These are phyloP conservation scores for Drosophila tsacasi DNA, from an alignment of 1,140 invertebrate genomes.

Conservation along the genomic window DNA sequence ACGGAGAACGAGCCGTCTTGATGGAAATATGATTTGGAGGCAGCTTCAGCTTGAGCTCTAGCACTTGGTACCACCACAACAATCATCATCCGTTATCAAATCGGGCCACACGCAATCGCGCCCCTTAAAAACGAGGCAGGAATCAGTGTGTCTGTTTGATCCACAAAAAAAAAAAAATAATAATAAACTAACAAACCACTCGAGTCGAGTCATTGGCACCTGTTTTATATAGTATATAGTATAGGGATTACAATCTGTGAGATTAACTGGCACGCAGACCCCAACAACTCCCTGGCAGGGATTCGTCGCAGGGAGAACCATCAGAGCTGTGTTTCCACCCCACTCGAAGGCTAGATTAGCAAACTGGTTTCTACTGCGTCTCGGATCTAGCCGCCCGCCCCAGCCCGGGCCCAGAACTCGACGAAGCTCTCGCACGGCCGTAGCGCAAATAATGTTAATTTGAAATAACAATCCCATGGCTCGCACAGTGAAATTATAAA, in stretches of 20 bases:
- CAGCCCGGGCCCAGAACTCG: constrained; percentile 6
- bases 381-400: constrained; percentile 7
- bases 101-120: constrained; percentile 20
- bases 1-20: constrained; percentile 16
- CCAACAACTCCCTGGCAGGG: too few relatives aligned
- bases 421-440: constrained; percentile 13
- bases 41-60: neutral
- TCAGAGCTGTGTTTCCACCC: constrained; percentile 9
- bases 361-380: constrained; percentile 51
- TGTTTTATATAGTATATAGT: neutral
- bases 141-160: constrained; percentile 26
- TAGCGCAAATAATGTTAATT: constrained; percentile 52
- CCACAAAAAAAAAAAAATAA: constrained; percentile 30
- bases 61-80: constrained; percentile 1
- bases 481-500: constrained; percentile 49
- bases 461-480: constrained; percentile 45
- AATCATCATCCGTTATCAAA: constrained; percentile 27
- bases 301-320: constrained; percentile 2
- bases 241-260: constrained; percentile 6
- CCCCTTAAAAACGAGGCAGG: constrained; percentile 4
- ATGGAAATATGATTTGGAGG: constrained; percentile 25
- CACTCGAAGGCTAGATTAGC: constrained; percentile 38
- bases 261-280: constrained; percentile 7
- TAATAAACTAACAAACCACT: constrained; percentile 1
- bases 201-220: constrained; percentile 32